Evolutionary conservation across 2,888 invertebrate species (phyloP).

Genomic region (Caenorhabditis drosophilae): DNA sequence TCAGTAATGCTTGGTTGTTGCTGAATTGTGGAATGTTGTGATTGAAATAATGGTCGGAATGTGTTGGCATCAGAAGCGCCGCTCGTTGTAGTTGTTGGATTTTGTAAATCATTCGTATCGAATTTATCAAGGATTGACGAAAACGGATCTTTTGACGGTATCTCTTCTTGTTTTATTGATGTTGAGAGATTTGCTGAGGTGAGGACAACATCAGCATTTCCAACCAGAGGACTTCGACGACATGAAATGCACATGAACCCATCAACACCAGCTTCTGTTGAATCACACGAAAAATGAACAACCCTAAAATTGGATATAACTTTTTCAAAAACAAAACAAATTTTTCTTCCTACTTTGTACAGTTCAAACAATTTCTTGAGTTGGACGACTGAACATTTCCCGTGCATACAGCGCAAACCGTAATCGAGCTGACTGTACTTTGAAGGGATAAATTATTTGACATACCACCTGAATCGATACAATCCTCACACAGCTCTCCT

Average conservation of each 20-base stretch:
- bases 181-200: slow-evolving; percentile 8
- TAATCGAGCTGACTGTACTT: background rate
- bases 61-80: slow-evolving; percentile 7
- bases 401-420: slow-evolving; percentile 5
- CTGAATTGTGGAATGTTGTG: background rate
- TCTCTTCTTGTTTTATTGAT: slow-evolving; percentile 4
- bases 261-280: slow-evolving; percentile 71
- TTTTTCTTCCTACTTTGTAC: slow-evolving; percentile 32
- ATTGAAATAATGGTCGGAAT: background rate
- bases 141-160: background rate
- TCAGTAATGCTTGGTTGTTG: slow-evolving; percentile 18
- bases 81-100: slow-evolving; percentile 1
- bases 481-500: slow-evolving; percentile 27
- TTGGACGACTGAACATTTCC: slow-evolving; percentile 8
- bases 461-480: slow-evolving; percentile 4
- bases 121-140: too few relatives aligned
- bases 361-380: slow-evolving; percentile 17
- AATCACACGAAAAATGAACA: slow-evolving; percentile 32
- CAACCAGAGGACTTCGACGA: slow-evolving; percentile 44
- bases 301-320: slow-evolving; percentile 15
- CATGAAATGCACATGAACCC: slow-evolving; percentile 82
- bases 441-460: slow-evolving; percentile 2
- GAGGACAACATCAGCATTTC: slow-evolving; percentile 44
- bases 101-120: background rate
- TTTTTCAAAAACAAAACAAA: background rate